Percentiles rank a stretch among this genome's conserved stretches.
Evolutionary conservation across 2,797 vertebrate species (phyloP).

Genomic region (Australoheros facetus): DNA sequence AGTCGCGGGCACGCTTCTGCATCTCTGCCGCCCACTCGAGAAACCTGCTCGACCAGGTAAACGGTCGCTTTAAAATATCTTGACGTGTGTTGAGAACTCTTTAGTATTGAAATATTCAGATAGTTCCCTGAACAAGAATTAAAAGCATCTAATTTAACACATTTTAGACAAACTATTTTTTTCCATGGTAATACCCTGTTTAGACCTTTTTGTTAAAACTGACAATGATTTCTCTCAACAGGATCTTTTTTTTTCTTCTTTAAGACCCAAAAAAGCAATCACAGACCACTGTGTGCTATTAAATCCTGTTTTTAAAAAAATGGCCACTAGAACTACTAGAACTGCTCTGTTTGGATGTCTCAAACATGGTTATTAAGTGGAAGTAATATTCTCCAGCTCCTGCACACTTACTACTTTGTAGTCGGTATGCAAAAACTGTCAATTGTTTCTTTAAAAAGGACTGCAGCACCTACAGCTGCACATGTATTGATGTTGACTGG

Average conservation of each 20-base stretch:
- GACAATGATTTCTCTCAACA: not conserved
- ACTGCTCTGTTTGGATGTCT: not conserved
- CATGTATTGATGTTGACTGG: conserved; percentile 14
- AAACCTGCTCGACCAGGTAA: conserved; percentile 90
- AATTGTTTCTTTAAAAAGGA: not conserved
- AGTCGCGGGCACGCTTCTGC: conserved; percentile 95
- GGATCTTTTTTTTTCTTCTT: accelerated
- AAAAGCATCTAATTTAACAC: not conserved
- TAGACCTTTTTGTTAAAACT: not conserved
- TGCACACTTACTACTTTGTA: not conserved
- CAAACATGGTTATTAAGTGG: not conserved
- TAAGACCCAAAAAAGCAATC: not conserved
- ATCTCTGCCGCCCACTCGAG: conserved; percentile 92
- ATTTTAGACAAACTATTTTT: not conserved
- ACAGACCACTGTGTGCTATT: not conserved
- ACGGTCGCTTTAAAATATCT: not conserved
- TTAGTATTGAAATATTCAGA: too few species aligned
- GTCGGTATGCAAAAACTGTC: not conserved
- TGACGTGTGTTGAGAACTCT: too few species aligned
- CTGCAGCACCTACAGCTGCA: not conserved
- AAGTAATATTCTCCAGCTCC: not conserved
- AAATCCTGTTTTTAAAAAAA: not conserved
- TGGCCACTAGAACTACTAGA: not conserved
- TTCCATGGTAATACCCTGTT: not conserved
- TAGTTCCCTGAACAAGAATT: not conserved